A percentile compares a stretch with the other conserved stretches of the same genome.
phyloP scores from a whole-genome alignment of 2,113 vertebrate species.

The Osmerus eperlanus region DNA sequence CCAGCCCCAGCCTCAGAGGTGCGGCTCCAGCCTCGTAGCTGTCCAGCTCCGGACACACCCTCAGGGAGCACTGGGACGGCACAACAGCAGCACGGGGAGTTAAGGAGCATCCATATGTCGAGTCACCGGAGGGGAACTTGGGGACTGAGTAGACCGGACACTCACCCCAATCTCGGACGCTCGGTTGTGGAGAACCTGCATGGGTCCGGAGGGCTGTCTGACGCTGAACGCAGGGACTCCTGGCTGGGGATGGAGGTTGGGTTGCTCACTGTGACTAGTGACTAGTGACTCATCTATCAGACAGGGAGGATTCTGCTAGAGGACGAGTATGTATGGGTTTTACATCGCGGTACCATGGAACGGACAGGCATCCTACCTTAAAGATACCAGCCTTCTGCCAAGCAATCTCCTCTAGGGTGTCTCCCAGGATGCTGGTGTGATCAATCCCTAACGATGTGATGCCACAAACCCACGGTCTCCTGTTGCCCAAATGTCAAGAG shows the following conservation, averaged over 20 bases:
- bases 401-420: constrained; percentile 85
- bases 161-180: constrained; percentile 76
- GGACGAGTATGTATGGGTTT: neutral
- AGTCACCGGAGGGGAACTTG: neutral
- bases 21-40: constrained; percentile 58
- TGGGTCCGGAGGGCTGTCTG: constrained; percentile 67
- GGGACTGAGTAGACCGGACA: neutral
- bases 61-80: constrained; percentile 33
- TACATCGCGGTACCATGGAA: neutral
- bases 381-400: constrained; percentile 93
- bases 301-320: neutral
- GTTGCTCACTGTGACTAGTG: neutral
- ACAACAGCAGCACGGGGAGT: neutral
- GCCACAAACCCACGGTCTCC: constrained; percentile 81
- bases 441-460: constrained; percentile 82
- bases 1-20: constrained; percentile 70
- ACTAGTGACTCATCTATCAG: neutral
- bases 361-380: constrained; percentile 69
- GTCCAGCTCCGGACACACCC: constrained; percentile 71
- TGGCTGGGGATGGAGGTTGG: constrained; percentile 54
- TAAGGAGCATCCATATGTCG: neutral
- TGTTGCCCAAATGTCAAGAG: constrained; percentile 37
- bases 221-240: constrained; percentile 82
- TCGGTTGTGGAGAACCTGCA: constrained; percentile 75
- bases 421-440: constrained; percentile 84